Conservation (phyloP, 2,888 invertebrate genomes). For the Pachliopta kotzebuea region DNA sequence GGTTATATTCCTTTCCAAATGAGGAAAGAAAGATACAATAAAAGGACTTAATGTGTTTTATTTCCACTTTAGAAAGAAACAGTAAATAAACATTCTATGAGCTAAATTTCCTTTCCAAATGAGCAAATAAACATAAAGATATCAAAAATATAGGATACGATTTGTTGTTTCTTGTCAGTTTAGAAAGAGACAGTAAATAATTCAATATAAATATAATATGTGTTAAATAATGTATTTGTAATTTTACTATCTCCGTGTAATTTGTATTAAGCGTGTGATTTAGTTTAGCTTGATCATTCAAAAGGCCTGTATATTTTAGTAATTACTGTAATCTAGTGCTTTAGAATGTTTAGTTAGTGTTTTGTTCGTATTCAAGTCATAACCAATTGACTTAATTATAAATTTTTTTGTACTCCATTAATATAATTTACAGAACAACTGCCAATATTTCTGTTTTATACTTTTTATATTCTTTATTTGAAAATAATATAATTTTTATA, state of each 20-base stretch:
- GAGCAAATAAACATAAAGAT: no score
- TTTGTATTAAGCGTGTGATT: constrained; percentile 51
- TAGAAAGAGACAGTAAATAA: no score
- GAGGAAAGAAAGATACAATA: no score
- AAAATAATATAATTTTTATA: constrained; percentile 68
- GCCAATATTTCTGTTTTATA: constrained; percentile 64
- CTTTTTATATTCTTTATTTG: constrained; percentile 61
- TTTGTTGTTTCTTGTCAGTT: no score
- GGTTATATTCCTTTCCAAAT: no score
- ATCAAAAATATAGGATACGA: no score
- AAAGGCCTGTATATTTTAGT: constrained; percentile 69
- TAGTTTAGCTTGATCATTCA: constrained; percentile 48
- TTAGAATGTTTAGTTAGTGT: constrained; percentile 39
- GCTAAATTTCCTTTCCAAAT: no score
- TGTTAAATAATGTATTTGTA: constrained; percentile 2
- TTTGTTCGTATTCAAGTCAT: constrained; percentile 47
- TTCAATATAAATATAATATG: no score
- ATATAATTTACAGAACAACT: constrained; percentile 52
- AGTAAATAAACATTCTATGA: no score
- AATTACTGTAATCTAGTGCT: constrained; percentile 45
- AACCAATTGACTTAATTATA: constrained; percentile 48
- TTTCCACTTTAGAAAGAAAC: no score
- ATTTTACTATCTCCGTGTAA: constrained; percentile 31
- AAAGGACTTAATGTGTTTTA: no score
- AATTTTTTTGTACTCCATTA: constrained; percentile 49